Percentiles rank a stretch among this genome's conserved stretches.
These are phyloP conservation scores for Lytechinus variegatus DNA, from an alignment of 35 echinoderm and acorn worm species.

Conservation along the genomic window DNA sequence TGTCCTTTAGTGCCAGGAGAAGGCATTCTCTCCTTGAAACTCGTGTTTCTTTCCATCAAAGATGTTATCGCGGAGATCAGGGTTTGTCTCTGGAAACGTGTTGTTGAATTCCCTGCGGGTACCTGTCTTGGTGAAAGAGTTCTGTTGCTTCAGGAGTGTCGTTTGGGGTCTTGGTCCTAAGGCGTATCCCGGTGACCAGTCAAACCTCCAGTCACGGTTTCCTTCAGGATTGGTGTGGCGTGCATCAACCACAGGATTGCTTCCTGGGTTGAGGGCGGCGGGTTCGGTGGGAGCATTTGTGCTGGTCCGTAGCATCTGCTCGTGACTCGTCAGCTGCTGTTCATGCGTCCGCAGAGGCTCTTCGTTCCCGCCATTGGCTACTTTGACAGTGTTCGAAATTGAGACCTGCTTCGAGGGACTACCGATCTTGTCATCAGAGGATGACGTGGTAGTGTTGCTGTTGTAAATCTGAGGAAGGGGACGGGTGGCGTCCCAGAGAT, in stretches of 20 bases:
- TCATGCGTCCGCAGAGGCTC: conserved; percentile 49
- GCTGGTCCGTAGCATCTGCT: conserved; percentile 40
- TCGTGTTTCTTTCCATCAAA: conserved; percentile 82
- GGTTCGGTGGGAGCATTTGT: conserved; percentile 63
- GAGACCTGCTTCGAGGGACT: conserved; percentile 50
- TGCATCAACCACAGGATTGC: conserved; percentile 68
- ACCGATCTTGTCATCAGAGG: not conserved
- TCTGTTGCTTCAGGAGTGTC: conserved; percentile 74
- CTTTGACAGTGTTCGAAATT: conserved; percentile 64
- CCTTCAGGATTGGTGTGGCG: conserved; percentile 78
- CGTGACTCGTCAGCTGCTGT: conserved; percentile 35
- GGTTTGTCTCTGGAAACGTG: conserved; percentile 81
- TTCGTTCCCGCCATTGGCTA: conserved; percentile 70
- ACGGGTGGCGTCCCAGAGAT: conserved; percentile 62
- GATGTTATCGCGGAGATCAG: conserved; percentile 89
- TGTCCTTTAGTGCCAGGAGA: conserved; percentile 75
- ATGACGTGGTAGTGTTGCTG: conserved; percentile 30
- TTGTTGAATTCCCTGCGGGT: conserved; percentile 61
- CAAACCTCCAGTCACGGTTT: conserved; percentile 60
- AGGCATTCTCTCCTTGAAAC: conserved; percentile 87
- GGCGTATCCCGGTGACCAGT: conserved; percentile 80
- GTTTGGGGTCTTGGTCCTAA: conserved; percentile 74
- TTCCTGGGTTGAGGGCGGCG: conserved; percentile 51
- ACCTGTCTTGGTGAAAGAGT: conserved; percentile 88
- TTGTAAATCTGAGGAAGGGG: conserved; percentile 73